Evolutionary conservation across 2,113 vertebrate species (phyloP).

Genomic region (Corydoras maculifer): DNA sequence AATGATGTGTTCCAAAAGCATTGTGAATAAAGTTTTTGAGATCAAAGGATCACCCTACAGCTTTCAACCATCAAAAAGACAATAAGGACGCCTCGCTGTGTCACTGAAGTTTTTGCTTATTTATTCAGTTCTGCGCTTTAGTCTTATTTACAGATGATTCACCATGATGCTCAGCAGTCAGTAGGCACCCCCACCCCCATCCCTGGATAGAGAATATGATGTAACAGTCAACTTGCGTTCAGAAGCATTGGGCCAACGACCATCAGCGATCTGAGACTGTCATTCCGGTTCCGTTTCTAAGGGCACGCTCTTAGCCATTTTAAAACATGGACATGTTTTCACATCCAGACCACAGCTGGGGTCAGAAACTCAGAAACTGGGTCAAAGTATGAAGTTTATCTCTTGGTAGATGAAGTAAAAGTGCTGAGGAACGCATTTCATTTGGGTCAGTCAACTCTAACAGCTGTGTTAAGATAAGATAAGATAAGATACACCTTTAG

Average conservation of each 20-base stretch:
- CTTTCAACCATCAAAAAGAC: too few relatives aligned
- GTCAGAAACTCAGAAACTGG: constrained; percentile 18
- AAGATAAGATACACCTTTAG: too few relatives aligned
- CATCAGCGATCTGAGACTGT: constrained; percentile 1
- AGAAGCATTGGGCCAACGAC: background rate
- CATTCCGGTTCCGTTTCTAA: constrained; percentile 10
- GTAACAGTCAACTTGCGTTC: background rate
- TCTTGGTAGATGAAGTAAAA: background rate
- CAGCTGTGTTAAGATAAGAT: background rate
- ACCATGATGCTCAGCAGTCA: background rate
- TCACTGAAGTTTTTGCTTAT: too few relatives aligned
- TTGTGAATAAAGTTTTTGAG: too few relatives aligned
- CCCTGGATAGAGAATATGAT: background rate
- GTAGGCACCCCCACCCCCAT: too few relatives aligned
- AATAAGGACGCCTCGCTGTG: too few relatives aligned
- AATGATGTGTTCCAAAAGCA: too few relatives aligned
- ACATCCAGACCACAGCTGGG: constrained; percentile 20
- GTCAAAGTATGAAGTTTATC: constrained; percentile 19
- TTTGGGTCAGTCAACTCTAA: background rate
- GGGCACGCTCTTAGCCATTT: constrained; percentile 19
- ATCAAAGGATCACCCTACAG: too few relatives aligned
- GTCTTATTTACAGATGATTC: constrained; percentile 4
- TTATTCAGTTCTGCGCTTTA: background rate
- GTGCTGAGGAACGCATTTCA: constrained; percentile 15
- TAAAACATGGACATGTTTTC: background rate